Evolutionary conservation across 2,797 vertebrate species (phyloP), one percentile per base, ranked within the genome.

Genomic region (Haliaeetus albicilla): DNA sequence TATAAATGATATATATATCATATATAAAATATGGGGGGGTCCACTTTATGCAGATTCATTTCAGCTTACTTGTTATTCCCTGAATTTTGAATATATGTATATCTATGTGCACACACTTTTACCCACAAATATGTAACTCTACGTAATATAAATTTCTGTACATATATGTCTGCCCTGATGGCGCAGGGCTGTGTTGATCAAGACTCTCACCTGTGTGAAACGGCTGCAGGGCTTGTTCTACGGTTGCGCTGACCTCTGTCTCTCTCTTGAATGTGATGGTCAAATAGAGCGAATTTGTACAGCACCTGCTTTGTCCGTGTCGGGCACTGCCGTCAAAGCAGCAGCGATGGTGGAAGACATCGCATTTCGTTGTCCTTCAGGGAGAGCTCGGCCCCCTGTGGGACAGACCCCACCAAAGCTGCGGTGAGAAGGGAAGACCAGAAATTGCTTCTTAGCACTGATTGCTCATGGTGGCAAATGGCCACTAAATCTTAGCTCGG

Each of bases 291-390:
- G 7, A 11, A 23, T 77, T 63, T 69, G 18, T 67, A 37, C 7
- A 41, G 54, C 30, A 49, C 17, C 12, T 37, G 17, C 25, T 60
- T 35, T 63, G 22, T 24, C 11, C 1, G 0, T 35, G 53, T 31
- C 37, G 64, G 41, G 37, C 49, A 27, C 35, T 56, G 37, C 23
- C 12, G 22, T 33, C 68, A 46, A 73, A 91, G 18, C 18, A 73
- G 51, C 25, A 33, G 11, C 2, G 0, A 13, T 48, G 4, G 22
- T 69, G 46, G 33, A 59, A 39, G 11, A 39, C 22, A 25, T 1
- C 1, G 1, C 4, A n/a, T 79, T 61, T 46, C 12, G 0, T 14
- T 31, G 27, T 46, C 30, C 19, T 13, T 53, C 48, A 24, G 22
- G 14, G n/a, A 67, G 8, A 61, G 30, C 16, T 13, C 10, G 5